A percentile compares a stretch with the other conserved stretches of the same genome.
These are phyloP conservation scores for Margaritifera margaritifera DNA, from an alignment of 2,888 invertebrate genomes.

Conservation along the genomic window DNA sequence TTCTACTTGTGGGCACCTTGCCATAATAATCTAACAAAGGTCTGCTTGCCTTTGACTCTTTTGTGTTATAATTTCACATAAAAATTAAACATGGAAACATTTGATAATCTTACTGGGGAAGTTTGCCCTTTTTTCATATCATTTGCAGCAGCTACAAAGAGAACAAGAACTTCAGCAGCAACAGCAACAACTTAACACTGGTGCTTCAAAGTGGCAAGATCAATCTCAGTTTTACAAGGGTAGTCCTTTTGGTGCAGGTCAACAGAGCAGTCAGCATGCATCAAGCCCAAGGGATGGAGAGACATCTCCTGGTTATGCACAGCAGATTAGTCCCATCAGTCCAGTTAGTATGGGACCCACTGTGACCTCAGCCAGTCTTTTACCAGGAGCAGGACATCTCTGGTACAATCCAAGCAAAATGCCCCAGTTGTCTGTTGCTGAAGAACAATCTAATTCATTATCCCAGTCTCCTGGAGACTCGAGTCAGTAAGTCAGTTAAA, in stretches of 20 bases:
- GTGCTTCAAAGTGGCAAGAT: conserved; percentile 10
- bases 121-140: conserved; percentile 1
- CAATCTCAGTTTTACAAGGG: background rate
- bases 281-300: conserved; percentile 28
- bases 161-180: conserved; percentile 20
- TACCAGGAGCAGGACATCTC: conserved; percentile 4
- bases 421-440: too few species aligned
- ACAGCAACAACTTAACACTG: conserved; percentile 19
- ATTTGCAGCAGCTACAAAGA: conserved; percentile 14
- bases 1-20: too few species aligned
- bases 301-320: conserved; percentile 48
- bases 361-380: conserved; percentile 4
- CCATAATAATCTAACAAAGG: too few species aligned
- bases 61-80: too few species aligned
- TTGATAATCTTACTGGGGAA: too few species aligned
- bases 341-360: conserved; percentile 29
- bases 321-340: conserved; percentile 60
- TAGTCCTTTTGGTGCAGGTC: conserved; percentile 15
- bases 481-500: too few species aligned
- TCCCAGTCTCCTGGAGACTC: too few species aligned
- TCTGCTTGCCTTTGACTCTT: too few species aligned
- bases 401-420: too few species aligned
- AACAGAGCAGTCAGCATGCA: conserved; percentile 26
- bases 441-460: too few species aligned
- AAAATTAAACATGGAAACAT: too few species aligned